A percentile compares a stretch with the other conserved stretches of the same genome.
Conservation (phyloP, 2,888 invertebrate genomes). For the Zhuqinia jingwanae region DNA sequence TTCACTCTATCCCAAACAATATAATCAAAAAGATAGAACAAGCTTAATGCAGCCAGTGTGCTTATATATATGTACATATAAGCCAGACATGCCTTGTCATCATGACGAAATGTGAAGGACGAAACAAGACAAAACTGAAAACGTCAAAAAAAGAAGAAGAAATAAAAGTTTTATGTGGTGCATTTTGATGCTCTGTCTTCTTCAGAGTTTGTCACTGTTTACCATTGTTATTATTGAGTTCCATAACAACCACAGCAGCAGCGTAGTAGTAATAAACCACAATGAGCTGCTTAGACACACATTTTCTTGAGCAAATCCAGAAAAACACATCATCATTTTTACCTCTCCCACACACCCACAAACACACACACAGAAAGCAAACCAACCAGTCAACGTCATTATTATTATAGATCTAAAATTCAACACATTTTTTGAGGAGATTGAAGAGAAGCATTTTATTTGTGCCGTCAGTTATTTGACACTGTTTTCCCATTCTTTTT, state of each 20-base stretch:
- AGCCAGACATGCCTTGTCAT: background rate
- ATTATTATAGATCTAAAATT: background rate
- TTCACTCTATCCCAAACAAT: background rate
- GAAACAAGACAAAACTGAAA: slow-evolving; percentile 38
- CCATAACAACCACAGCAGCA: slow-evolving; percentile 25
- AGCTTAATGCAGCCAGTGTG: background rate
- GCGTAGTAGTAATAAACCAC: slow-evolving; percentile 45
- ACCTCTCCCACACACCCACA: no score
- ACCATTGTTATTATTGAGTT: slow-evolving; percentile 62
- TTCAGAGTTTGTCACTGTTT: slow-evolving; percentile 35
- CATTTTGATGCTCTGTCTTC: background rate
- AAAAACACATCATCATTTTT: slow-evolving; percentile 14
- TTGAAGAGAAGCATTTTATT: background rate
- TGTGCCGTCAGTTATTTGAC: slow-evolving; percentile 32
- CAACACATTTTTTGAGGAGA: background rate
- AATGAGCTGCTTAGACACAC: slow-evolving; percentile 52
- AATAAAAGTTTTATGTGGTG: slow-evolving; percentile 51
- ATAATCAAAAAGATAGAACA: background rate
- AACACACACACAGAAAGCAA: slow-evolving; percentile 17
- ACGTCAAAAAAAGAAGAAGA: slow-evolving; percentile 54
- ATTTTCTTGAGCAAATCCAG: slow-evolving; percentile 49
- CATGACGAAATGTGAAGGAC: background rate
- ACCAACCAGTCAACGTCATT: slow-evolving; percentile 35
- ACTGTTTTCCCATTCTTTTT: background rate
- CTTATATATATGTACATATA: background rate